Conservation (phyloP, 2,888 invertebrate genomes). For the Sialis fuliginosa region DNA sequence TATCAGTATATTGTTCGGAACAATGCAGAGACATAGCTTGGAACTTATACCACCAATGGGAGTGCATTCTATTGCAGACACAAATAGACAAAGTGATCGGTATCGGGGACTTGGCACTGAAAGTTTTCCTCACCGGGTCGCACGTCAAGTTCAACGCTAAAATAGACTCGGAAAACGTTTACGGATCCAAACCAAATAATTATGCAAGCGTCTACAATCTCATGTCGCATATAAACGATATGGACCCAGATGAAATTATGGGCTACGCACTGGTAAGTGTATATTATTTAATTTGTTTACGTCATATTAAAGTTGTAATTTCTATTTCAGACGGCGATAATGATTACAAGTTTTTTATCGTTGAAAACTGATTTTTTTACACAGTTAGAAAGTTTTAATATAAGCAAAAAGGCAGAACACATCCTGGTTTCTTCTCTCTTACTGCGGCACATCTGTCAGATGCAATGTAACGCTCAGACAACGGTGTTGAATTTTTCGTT, state of each 20-base stretch:
- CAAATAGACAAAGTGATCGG: conserved; percentile 52
- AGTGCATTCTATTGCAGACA: conserved; percentile 47
- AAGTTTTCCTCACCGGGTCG: conserved; percentile 38
- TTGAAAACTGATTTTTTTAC: conserved; percentile 45
- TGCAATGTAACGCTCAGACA: conserved; percentile 65
- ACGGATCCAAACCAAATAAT: conserved; percentile 22
- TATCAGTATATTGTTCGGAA: conserved; percentile 48
- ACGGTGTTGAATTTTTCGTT: conserved; percentile 19
- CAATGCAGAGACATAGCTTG: conserved; percentile 39
- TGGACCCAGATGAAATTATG: conserved; percentile 42
- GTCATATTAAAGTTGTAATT: conserved; percentile 4
- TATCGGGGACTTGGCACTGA: conserved; percentile 61
- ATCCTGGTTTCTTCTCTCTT: conserved; percentile 29
- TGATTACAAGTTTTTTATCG: conserved; percentile 45
- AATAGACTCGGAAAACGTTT: conserved; percentile 23
- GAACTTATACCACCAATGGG: conserved; percentile 44
- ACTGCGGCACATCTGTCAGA: conserved; percentile 60
- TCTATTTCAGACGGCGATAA: conserved; percentile 40
- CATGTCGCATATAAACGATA: conserved; percentile 53
- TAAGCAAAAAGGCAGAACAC: conserved; percentile 16
- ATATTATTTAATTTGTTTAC: not conserved
- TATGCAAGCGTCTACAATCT: conserved; percentile 53
- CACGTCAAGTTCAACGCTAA: conserved; percentile 7
- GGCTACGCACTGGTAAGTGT: conserved; percentile 50
- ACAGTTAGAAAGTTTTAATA: conserved; percentile 21